These are phyloP conservation scores for Stomorhina lunata DNA, from an alignment of 2,888 invertebrate genomes.

Conservation along the genomic window DNA sequence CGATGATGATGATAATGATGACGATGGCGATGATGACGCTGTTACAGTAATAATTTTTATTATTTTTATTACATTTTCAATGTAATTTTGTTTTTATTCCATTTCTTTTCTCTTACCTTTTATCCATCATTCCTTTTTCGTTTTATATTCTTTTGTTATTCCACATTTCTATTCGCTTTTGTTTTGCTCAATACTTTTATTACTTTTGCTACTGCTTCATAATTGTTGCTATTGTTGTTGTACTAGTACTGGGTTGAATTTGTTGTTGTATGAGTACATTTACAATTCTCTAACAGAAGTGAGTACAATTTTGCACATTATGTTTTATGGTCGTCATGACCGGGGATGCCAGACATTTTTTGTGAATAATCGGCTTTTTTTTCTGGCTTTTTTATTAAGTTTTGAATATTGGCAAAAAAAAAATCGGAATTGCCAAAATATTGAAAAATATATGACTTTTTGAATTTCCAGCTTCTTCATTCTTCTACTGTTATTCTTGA, in stretches of 20 bases:
- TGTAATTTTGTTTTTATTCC: not conserved
- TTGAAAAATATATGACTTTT: too few species aligned
- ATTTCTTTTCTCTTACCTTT: not conserved
- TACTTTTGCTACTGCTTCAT: not conserved
- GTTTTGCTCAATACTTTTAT: conserved; percentile 55
- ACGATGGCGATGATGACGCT: conserved; percentile 46
- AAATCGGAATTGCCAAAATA: too few species aligned
- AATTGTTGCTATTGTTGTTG: not conserved
- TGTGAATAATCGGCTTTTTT: not conserved
- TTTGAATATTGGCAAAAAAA: too few species aligned
- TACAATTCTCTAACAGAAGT: not conserved
- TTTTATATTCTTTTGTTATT: conserved; percentile 7
- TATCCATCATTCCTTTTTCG: not conserved
- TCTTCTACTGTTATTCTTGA: too few species aligned
- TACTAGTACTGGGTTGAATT: not conserved
- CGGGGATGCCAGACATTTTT: too few species aligned
- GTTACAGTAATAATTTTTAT: conserved; percentile 57
- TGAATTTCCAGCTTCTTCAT: too few species aligned
- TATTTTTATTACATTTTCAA: conserved; percentile 30
- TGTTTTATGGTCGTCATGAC: conserved; percentile 32
- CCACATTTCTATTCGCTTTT: conserved; percentile 35
- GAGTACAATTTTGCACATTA: conserved; percentile 72
- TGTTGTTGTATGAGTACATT: not conserved
- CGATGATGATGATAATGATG: not conserved
- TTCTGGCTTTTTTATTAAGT: not conserved